Conservation (phyloP, 2,797 vertebrate species). For the Gorsachius magnificus region DNA sequence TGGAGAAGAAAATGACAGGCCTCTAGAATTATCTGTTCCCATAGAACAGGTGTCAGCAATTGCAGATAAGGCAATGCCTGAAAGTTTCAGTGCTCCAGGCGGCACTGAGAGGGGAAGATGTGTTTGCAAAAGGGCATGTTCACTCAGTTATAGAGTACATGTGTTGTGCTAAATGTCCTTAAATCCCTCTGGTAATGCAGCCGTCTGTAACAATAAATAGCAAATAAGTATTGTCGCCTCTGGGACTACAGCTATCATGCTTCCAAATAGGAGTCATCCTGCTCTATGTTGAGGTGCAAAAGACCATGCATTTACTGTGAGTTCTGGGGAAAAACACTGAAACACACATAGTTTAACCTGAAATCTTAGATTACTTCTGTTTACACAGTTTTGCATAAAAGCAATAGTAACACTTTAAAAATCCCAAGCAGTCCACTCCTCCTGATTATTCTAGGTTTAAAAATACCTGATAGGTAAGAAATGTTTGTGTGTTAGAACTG, state of each 20-base stretch:
- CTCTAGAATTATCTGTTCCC: conserved; percentile 15
- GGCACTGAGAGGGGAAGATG: conserved; percentile 22
- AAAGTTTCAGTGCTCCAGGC: conserved; percentile 38
- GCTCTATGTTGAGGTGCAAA: neutral
- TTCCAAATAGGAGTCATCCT: neutral
- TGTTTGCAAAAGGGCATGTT: conserved; percentile 52
- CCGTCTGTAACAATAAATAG: conserved; percentile 52
- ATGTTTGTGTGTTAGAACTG: neutral
- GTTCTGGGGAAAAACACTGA: neutral
- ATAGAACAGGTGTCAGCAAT: conserved; percentile 28
- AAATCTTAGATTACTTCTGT: neutral
- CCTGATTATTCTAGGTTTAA: neutral
- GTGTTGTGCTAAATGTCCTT: conserved; percentile 48
- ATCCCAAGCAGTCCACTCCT: neutral
- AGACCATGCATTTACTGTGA: neutral
- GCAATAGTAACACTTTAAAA: neutral
- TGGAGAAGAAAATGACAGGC: conserved; percentile 37
- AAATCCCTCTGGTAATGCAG: conserved; percentile 44
- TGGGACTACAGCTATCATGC: conserved; percentile 25
- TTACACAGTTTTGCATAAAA: neutral
- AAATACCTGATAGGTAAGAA: neutral
- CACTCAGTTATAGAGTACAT: conserved; percentile 10
- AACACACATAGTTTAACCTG: neutral
- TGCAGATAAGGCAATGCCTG: neutral
- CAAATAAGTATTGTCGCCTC: conserved; percentile 39